These are phyloP conservation scores for Lordiphosa clarofinis DNA, from an alignment of 1,140 invertebrate genomes.

Conservation along the genomic window DNA sequence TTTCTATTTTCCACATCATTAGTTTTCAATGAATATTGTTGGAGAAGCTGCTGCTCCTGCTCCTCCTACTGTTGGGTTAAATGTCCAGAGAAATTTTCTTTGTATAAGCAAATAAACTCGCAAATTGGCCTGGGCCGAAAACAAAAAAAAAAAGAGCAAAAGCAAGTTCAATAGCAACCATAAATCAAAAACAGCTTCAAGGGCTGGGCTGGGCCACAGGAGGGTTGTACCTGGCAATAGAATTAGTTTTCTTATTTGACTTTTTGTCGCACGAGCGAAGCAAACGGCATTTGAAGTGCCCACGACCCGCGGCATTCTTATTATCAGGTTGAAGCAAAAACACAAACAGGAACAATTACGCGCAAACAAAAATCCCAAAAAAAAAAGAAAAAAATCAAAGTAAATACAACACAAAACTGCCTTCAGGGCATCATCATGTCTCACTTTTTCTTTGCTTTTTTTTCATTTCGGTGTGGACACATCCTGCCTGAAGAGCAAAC, in stretches of 20 bases:
- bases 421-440: conserved; percentile 29
- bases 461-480: not conserved
- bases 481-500: no score
- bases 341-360: conserved; percentile 53
- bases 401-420: conserved; percentile 31
- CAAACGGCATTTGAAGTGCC: conserved; percentile 48
- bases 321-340: conserved; percentile 26
- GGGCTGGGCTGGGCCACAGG: conserved; percentile 23
- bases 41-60: conserved; percentile 20
- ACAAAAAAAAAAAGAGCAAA: conserved; percentile 4
- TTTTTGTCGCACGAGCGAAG: conserved; percentile 61
- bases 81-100: conserved; percentile 25
- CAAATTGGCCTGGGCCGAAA: conserved; percentile 52
- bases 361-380: conserved; percentile 44
- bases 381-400: conserved; percentile 49
- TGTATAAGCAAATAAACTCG: conserved; percentile 70
- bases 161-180: conserved; percentile 63
- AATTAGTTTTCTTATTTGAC: conserved; percentile 71
- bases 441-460: conserved; percentile 6
- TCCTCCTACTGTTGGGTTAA: conserved; percentile 44
- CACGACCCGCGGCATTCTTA: conserved; percentile 33
- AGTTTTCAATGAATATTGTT: conserved; percentile 73
- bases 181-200: conserved; percentile 64
- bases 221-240: conserved; percentile 53
- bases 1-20: conserved; percentile 77